Percentiles rank a stretch among this genome's conserved stretches.
phyloP scores from a whole-genome alignment of 1,140 invertebrate species.

The Tetragonula clypearis region DNA sequence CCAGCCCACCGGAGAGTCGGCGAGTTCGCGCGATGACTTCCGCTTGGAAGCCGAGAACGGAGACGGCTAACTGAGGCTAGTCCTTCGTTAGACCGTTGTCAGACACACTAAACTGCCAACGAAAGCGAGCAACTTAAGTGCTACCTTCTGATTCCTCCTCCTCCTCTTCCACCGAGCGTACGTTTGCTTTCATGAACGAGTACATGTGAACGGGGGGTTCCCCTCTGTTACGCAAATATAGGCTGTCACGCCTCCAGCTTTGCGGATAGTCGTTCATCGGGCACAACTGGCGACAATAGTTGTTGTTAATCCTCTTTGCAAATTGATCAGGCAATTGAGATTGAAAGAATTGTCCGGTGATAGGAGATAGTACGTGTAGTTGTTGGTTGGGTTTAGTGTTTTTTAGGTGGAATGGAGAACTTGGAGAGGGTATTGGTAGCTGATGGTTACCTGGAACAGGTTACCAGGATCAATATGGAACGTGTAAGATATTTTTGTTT shows the following conservation, averaged over 20 bases:
- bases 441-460: too few species aligned
- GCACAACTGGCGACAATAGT: too few species aligned
- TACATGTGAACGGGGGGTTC: background rate
- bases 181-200: constrained; percentile 18
- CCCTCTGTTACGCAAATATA: background rate
- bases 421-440: too few species aligned
- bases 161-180: constrained; percentile 9
- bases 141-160: constrained; percentile 26
- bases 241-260: background rate
- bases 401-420: background rate
- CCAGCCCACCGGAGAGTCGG: too few species aligned
- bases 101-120: constrained; percentile 26
- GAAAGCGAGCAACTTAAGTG: constrained; percentile 9
- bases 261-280: background rate
- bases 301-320: constrained; percentile 12
- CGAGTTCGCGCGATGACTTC: background rate
- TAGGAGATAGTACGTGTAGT: too few species aligned
- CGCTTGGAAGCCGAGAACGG: background rate
- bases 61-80: background rate
- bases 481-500: too few species aligned
- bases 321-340: background rate
- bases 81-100: constrained; percentile 19
- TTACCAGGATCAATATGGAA: too few species aligned
- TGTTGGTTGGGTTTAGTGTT: background rate
- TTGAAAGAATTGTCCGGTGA: too few species aligned